These are phyloP conservation scores for Dascillus cervinus DNA, from an alignment of 2,888 invertebrate species.

Conservation along the genomic window DNA sequence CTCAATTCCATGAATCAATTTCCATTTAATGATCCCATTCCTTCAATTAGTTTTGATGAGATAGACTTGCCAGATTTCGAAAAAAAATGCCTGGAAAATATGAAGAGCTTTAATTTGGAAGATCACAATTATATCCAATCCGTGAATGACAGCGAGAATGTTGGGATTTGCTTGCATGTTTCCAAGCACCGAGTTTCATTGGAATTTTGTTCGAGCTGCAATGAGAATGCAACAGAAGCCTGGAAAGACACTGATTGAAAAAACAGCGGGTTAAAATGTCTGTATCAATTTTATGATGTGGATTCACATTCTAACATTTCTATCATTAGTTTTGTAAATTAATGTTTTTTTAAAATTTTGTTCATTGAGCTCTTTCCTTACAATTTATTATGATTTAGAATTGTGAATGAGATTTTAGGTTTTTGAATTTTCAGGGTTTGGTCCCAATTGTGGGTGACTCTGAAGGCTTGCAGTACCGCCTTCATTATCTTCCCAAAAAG, in stretches of 20 bases:
- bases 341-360: too few species aligned
- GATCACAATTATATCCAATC: constrained; percentile 32
- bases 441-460: constrained; percentile 5
- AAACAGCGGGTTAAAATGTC: constrained; percentile 28
- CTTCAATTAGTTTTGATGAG: background rate
- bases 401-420: constrained; percentile 14
- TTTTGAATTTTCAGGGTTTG: constrained; percentile 28
- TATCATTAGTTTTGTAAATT: too few species aligned
- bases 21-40: background rate
- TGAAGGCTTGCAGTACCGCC: constrained; percentile 25
- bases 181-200: constrained; percentile 49
- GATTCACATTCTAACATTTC: too few species aligned
- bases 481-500: constrained; percentile 23
- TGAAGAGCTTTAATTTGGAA: too few species aligned
- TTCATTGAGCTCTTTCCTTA: constrained; percentile 30
- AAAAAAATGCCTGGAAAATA: constrained; percentile 2
- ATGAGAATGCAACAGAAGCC: constrained; percentile 40
- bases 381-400: constrained; percentile 16
- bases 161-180: constrained; percentile 52
- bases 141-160: constrained; percentile 30
- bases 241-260: constrained; percentile 22
- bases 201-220: constrained; percentile 51
- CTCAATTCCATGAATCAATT: too few species aligned
- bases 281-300: constrained; percentile 29
- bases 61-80: background rate